A percentile compares a stretch with the other conserved stretches of the same genome.
Conservation (phyloP, 2,888 invertebrate genomes). For the Cyrtodaria siliqua region DNA sequence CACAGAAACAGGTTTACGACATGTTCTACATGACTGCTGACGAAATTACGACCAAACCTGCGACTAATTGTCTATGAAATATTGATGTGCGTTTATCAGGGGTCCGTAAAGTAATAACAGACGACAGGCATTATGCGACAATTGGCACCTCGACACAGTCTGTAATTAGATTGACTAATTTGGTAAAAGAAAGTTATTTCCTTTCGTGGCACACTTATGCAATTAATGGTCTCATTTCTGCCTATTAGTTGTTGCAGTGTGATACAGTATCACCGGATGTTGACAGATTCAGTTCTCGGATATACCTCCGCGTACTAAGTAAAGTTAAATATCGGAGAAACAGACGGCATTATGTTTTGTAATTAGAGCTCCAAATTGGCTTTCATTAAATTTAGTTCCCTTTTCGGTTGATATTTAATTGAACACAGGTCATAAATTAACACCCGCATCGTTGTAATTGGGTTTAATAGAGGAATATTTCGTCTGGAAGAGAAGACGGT, state of each 20-base stretch:
- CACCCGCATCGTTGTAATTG: slow-evolving; percentile 56
- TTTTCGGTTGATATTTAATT: slow-evolving; percentile 64
- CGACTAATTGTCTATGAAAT: slow-evolving; percentile 65
- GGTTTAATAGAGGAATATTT: slow-evolving; percentile 50
- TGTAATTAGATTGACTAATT: slow-evolving; percentile 63
- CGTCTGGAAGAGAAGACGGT: slow-evolving; percentile 39
- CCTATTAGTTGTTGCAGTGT: slow-evolving; percentile 57
- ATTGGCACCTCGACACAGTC: slow-evolving; percentile 42
- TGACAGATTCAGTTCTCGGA: slow-evolving; percentile 19
- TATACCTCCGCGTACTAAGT: slow-evolving; percentile 35
- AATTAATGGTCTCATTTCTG: slow-evolving; percentile 55
- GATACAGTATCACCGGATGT: slow-evolving; percentile 41
- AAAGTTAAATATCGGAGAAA: slow-evolving; percentile 22
- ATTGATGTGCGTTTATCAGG: slow-evolving; percentile 55
- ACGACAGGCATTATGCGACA: slow-evolving; percentile 49
- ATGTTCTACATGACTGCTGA: slow-evolving; percentile 13
- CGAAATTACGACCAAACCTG: slow-evolving; percentile 42
- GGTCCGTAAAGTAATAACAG: slow-evolving; percentile 43
- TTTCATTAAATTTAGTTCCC: slow-evolving; percentile 59
- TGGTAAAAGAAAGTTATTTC: slow-evolving; percentile 55
- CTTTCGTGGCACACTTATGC: slow-evolving; percentile 57
- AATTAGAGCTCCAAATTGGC: slow-evolving; percentile 52
- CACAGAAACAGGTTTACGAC: slow-evolving; percentile 6
- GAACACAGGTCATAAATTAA: slow-evolving; percentile 64
- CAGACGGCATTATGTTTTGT: slow-evolving; percentile 52